Conservation (phyloP, 2,888 invertebrate species). For the Caenorhabditis sulstoni region DNA sequence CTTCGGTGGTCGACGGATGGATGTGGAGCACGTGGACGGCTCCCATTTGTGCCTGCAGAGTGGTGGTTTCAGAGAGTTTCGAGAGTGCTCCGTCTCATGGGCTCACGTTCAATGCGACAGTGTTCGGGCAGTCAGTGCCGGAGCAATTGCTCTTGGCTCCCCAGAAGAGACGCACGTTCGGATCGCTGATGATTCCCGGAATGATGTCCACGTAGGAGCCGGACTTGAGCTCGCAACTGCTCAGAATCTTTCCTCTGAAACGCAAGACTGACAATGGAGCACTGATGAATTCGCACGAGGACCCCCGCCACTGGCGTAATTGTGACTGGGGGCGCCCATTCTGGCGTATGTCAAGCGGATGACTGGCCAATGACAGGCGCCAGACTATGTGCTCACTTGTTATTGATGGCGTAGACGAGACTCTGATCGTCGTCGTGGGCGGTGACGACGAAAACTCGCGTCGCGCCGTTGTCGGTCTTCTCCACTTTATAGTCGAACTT, state of each 20-base stretch:
- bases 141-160: slow-evolving; percentile 64
- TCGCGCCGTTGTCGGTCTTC: slow-evolving; percentile 74
- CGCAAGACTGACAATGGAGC: neutral
- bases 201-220: slow-evolving; percentile 71
- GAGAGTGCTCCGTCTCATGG: too few relatives aligned
- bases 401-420: slow-evolving; percentile 60
- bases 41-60: slow-evolving; percentile 64
- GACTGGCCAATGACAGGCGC: too few relatives aligned
- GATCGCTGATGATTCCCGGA: slow-evolving; percentile 71
- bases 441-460: slow-evolving; percentile 70
- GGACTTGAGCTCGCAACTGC: slow-evolving; percentile 49
- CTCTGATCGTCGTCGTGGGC: slow-evolving; percentile 58
- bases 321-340: too few relatives aligned
- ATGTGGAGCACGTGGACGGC: slow-evolving; percentile 66
- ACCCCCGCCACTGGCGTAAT: too few relatives aligned
- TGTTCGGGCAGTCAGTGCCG: slow-evolving; percentile 57
- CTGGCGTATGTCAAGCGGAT: too few relatives aligned
- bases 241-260: slow-evolving; percentile 55
- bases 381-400: too few relatives aligned
- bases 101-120: slow-evolving; percentile 31
- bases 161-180: slow-evolving; percentile 68
- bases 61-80: too few relatives aligned
- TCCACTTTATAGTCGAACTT: slow-evolving; percentile 68
- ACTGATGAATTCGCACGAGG: neutral
- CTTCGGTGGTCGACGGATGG: slow-evolving; percentile 51